phyloP scores from a whole-genome alignment of 2,797 vertebrate genomes.

The Ambastaia sidthimunki region DNA sequence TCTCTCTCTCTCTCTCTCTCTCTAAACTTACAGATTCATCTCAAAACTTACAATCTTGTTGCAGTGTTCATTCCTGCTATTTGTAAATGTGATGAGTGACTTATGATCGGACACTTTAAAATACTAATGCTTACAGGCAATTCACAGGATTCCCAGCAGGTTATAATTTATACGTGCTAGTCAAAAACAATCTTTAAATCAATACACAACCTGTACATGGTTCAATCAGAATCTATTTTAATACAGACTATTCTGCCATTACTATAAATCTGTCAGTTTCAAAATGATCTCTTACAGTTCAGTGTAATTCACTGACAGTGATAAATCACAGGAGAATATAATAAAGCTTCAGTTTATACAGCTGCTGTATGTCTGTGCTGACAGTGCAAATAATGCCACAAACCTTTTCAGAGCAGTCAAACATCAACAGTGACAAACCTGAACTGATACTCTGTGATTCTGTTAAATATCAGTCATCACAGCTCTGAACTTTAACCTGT shows the following conservation, averaged over 20 bases:
- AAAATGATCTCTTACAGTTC: neutral
- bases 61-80: conserved; percentile 39
- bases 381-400: too few species aligned
- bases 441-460: too few species aligned
- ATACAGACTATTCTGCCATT: neutral
- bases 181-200: neutral
- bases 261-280: neutral
- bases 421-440: too few species aligned
- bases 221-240: neutral
- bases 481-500: too few species aligned
- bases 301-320: neutral
- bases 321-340: neutral
- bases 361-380: neutral
- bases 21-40: conserved; percentile 20
- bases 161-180: neutral
- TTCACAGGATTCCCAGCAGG: neutral
- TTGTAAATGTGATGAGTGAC: neutral
- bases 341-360: too few species aligned
- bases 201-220: neutral
- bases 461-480: too few species aligned
- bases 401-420: too few species aligned
- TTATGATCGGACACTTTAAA: neutral
- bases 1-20: conserved; percentile 20
- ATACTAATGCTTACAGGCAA: conserved; percentile 9
- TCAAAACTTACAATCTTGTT: conserved; percentile 21